These are phyloP conservation scores for Chaetodon trifasciatus DNA, from an alignment of 2,797 vertebrate genomes.

Conservation along the genomic window DNA sequence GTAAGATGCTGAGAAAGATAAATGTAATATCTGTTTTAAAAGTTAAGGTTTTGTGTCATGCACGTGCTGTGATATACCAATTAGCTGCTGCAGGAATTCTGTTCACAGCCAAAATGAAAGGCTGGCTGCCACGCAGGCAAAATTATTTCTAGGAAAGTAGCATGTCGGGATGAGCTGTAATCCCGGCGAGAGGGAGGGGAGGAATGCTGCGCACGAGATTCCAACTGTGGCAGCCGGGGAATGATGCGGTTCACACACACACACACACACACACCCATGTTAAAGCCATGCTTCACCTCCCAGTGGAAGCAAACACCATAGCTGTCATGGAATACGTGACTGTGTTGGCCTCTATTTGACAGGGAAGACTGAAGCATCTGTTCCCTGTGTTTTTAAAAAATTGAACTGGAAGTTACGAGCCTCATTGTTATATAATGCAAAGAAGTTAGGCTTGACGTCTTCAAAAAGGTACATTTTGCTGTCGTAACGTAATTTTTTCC, in stretches of 20 bases:
- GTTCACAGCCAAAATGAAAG: conserved; percentile 10
- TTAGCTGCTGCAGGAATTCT: conserved; percentile 5
- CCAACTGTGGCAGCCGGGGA: conserved; percentile 20
- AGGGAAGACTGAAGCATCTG: conserved; percentile 27
- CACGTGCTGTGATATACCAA: not conserved
- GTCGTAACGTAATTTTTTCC: not conserved
- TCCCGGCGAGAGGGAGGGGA: conserved; percentile 39
- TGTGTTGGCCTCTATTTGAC: conserved; percentile 31
- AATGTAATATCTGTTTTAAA: conserved; percentile 7
- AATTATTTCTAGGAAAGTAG: conserved; percentile 20
- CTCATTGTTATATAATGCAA: conserved; percentile 32
- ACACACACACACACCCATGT: conserved; percentile 8
- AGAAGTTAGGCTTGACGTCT: conserved; percentile 2
- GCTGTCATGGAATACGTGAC: conserved; percentile 43
- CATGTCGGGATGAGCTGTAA: conserved; percentile 17
- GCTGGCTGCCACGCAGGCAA: not conserved
- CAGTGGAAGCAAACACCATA: conserved; percentile 52
- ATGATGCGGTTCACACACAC: conserved; percentile 35
- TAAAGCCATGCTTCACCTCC: conserved; percentile 39
- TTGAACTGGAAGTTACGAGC: not conserved
- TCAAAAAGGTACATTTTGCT: conserved; percentile 4
- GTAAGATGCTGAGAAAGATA: conserved; percentile 12
- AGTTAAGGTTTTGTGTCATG: conserved; percentile 8
- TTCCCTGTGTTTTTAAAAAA: conserved; percentile 16
- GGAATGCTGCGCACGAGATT: conserved; percentile 55